phyloP scores from a whole-genome alignment of 2,113 vertebrate genomes.

The Indicator maculatus region DNA sequence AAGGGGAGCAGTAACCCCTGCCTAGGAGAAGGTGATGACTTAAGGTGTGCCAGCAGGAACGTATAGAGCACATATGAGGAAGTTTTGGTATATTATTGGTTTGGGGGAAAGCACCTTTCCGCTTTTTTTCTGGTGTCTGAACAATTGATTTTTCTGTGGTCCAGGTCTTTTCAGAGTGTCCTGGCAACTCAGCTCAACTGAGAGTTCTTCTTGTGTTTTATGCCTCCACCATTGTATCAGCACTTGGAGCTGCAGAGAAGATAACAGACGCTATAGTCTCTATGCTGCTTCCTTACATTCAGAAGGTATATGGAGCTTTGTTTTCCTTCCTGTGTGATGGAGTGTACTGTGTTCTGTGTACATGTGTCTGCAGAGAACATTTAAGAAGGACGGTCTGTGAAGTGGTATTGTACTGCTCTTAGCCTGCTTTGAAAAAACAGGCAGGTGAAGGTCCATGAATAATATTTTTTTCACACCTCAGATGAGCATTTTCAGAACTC shows the following conservation, averaged over 20 bases:
- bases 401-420: accelerated
- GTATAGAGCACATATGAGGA: neutral
- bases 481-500: neutral
- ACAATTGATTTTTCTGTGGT: neutral
- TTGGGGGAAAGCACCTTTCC: neutral
- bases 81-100: neutral
- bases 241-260: constrained; percentile 80
- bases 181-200: constrained; percentile 78
- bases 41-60: neutral
- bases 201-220: constrained; percentile 94
- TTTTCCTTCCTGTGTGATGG: neutral
- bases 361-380: neutral
- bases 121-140: neutral
- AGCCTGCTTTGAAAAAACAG: neutral
- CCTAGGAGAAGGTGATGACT: neutral
- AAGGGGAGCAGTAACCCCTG: neutral
- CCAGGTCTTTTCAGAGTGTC: constrained; percentile 84
- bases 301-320: constrained; percentile 79
- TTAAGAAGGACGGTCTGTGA: neutral
- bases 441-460: neutral
- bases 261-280: constrained; percentile 85
- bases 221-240: constrained; percentile 86
- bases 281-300: constrained; percentile 91
- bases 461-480: neutral
- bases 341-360: neutral